Evolutionary conservation across 2,888 invertebrate species (phyloP).

Genomic region (Podotricha telesiphe): DNA sequence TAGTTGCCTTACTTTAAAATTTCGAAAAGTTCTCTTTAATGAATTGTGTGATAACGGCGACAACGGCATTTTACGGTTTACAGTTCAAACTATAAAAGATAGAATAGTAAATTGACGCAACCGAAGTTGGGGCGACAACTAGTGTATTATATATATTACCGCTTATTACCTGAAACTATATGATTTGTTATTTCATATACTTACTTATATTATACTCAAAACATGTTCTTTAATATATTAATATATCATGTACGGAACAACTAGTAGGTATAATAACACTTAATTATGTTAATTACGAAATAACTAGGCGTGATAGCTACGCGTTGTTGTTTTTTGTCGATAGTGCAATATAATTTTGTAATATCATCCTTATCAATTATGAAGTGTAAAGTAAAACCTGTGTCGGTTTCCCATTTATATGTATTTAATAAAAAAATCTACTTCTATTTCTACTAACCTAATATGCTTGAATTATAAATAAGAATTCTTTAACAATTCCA

Average conservation of each 20-base stretch:
- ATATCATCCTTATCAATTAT: constrained; percentile 5
- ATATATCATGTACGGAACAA: constrained; percentile 2
- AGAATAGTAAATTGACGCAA: no score
- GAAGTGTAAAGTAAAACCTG: background rate
- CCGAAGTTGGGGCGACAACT: no score
- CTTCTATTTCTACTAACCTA: background rate
- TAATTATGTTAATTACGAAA: constrained; percentile 17
- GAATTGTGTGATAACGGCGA: no score
- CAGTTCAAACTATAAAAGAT: no score
- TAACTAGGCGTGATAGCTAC: constrained; percentile 15
- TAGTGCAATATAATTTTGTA: constrained; percentile 7
- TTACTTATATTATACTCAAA: background rate
- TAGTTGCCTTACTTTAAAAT: no score
- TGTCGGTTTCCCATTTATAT: background rate
- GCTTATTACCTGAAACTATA: no score
- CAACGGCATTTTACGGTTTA: no score
- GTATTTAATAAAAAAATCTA: background rate
- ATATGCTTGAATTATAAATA: no score
- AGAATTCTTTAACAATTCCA: no score
- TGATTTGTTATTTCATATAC: background rate
- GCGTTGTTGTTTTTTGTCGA: background rate
- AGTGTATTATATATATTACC: no score
- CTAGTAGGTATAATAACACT: background rate
- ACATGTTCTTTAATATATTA: background rate
- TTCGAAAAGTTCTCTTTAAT: no score